A percentile compares a stretch with the other conserved stretches of the same genome.
phyloP scores from a whole-genome alignment of 2,888 invertebrate species.

The Cephus nigrinus region DNA sequence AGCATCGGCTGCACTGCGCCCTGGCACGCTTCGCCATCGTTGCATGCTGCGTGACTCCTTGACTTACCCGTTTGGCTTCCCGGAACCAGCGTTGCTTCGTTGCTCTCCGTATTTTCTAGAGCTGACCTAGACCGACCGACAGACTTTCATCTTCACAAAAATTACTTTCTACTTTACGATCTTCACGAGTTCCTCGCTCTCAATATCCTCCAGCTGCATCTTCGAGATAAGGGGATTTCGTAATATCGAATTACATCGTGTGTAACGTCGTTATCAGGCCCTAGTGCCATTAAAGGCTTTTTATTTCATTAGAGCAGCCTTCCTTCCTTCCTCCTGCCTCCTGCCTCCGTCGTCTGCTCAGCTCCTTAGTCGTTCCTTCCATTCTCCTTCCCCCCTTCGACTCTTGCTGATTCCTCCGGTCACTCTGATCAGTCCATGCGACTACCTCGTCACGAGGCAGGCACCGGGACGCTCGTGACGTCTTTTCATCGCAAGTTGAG shows the following conservation, averaged over 20 bases:
- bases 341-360: neutral
- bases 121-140: neutral
- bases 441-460: too few species aligned
- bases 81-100: neutral
- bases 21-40: neutral
- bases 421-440: too few species aligned
- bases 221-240: conserved; percentile 44
- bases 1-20: neutral
- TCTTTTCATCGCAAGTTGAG: too few species aligned
- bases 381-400: too few species aligned
- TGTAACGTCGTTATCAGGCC: conserved; percentile 46
- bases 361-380: conserved; percentile 11
- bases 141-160: neutral
- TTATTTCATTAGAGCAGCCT: conserved; percentile 33
- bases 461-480: too few species aligned
- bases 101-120: neutral
- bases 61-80: neutral
- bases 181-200: neutral
- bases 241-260: conserved; percentile 47
- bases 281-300: conserved; percentile 41
- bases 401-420: too few species aligned
- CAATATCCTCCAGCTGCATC: conserved; percentile 30
- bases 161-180: neutral
- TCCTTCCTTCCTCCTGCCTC: neutral
- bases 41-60: neutral